Evolutionary conservation across 2,888 invertebrate genomes (phyloP).

Genomic region (Drosophila algonquin): DNA sequence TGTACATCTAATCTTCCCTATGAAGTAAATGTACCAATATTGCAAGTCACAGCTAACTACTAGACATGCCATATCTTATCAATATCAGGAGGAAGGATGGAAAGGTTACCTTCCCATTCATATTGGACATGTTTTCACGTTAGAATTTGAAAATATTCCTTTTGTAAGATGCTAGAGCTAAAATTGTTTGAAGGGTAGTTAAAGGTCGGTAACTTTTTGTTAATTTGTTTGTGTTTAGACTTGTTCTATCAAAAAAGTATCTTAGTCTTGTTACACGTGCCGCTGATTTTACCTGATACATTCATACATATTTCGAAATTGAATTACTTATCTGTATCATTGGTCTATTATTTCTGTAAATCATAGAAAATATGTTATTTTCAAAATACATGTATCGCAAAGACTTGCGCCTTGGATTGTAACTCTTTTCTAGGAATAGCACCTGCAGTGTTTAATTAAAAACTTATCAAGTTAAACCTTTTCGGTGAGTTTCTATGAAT

Average conservation of each 20-base stretch:
- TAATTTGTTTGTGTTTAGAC: not conserved
- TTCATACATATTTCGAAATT: no score
- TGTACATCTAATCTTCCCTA: conserved; percentile 1
- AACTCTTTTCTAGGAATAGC: not conserved
- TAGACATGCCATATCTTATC: conserved; percentile 43
- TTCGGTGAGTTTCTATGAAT: not conserved
- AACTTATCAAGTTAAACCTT: conserved; percentile 7
- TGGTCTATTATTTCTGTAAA: not conserved
- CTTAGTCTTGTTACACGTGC: conserved; percentile 7
- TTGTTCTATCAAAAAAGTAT: not conserved
- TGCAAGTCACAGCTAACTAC: conserved; percentile 35
- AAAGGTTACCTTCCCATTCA: conserved; percentile 3
- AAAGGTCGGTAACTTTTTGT: not conserved
- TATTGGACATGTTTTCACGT: not conserved
- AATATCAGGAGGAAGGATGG: not conserved
- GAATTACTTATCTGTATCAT: not conserved
- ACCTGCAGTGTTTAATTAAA: conserved; percentile 7
- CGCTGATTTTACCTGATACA: not conserved
- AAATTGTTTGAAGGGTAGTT: not conserved
- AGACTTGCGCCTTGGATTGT: not conserved
- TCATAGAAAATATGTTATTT: not conserved
- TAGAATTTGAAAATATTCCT: not conserved
- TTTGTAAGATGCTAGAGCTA: not conserved
- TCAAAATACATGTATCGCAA: not conserved
- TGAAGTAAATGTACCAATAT: conserved; percentile 9